These are phyloP conservation scores for Agelastica alni DNA, from an alignment of 2,888 invertebrate species.

Conservation along the genomic window DNA sequence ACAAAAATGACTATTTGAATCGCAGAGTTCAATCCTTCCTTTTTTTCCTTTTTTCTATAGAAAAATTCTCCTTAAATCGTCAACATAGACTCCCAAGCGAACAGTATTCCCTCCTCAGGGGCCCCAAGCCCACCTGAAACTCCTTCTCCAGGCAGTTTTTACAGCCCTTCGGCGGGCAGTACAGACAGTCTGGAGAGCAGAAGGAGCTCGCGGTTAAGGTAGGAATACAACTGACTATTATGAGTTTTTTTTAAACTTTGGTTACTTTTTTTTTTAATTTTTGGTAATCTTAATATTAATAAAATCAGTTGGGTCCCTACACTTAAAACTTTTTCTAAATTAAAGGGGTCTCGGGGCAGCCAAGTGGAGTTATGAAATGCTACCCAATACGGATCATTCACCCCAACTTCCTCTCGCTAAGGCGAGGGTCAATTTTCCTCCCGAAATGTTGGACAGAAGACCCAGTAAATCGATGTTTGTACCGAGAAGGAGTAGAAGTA, in stretches of 20 bases:
- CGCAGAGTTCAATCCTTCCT: not conserved
- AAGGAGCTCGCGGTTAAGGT: slow-evolving; percentile 42
- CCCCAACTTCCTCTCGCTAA: slow-evolving; percentile 51
- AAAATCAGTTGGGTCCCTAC: no score
- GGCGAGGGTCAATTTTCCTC: slow-evolving; percentile 70
- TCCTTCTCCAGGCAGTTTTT: slow-evolving; percentile 2
- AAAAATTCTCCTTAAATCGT: not conserved
- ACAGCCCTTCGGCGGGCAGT: slow-evolving; percentile 24
- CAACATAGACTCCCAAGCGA: not conserved
- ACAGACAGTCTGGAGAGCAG: slow-evolving; percentile 39
- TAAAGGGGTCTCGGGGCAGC: slow-evolving; percentile 15
- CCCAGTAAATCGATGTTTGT: slow-evolving; percentile 55
- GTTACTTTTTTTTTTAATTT: not conserved
- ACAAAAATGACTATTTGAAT: not conserved
- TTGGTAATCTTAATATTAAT: no score
- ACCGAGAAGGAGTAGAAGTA: slow-evolving; percentile 65
- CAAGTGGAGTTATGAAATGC: slow-evolving; percentile 53
- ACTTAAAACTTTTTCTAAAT: no score
- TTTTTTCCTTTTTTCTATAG: not conserved
- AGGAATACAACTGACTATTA: no score
- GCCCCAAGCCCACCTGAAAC: slow-evolving; percentile 2
- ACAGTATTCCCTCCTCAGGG: not conserved
- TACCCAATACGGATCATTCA: slow-evolving; percentile 51
- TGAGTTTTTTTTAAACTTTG: not conserved
- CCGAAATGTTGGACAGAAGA: slow-evolving; percentile 60